Base-by-base conservation (phyloP, 64 coral and sea anemone genomes). In the Montipora efflorescens region DNA sequence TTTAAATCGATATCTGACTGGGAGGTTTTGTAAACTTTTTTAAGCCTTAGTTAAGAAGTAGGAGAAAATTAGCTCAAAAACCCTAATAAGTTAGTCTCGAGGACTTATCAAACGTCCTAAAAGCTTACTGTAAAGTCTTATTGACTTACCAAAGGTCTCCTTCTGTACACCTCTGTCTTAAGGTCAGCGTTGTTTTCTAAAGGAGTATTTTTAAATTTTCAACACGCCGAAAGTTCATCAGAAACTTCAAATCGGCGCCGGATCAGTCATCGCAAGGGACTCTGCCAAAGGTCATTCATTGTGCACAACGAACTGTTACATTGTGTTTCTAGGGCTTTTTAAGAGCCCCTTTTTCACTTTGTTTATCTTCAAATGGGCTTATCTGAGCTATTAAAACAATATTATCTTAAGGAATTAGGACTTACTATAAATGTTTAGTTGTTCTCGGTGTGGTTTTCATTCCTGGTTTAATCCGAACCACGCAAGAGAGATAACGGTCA, bases 1-100 rank as follows among this genome's bases (percentile, higher is more conserved):
- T 64, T 64, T 7, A 15, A 23, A n/a, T 36, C 36, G 36, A 36
- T 36, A 36, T 36, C 68, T 25, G 18, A 21, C 68, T 71, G 20
- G 68, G 68, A 71, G 68, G 68, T 71, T 7, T 71, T 71, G 68
- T 71, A 71, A 71, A 71, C 68, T 4, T 71, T 71, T 71, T 71
- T 23, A 67, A 67, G 62, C 62, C 16, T 9, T 18, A 67, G 1
- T 36, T 36, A 11, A 23, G 68, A 71, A 71, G 68, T 71, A 71
- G 2, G 68, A 21, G 18, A 23, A 71, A 71, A 71, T n/a, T 71
- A 5, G 68, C 4, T 23, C 68, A 21, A 23, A 21, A 71, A 15
- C 21, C 10, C 10, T 20, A 5, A 71, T 23, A 21, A 21, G 18
- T 71, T 7, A 71, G 19, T 22, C 68, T 23, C 5, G 19, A 71